These are phyloP conservation scores for Cyprinus carpio DNA, from an alignment of 2,113 vertebrate genomes.

Conservation along the genomic window DNA sequence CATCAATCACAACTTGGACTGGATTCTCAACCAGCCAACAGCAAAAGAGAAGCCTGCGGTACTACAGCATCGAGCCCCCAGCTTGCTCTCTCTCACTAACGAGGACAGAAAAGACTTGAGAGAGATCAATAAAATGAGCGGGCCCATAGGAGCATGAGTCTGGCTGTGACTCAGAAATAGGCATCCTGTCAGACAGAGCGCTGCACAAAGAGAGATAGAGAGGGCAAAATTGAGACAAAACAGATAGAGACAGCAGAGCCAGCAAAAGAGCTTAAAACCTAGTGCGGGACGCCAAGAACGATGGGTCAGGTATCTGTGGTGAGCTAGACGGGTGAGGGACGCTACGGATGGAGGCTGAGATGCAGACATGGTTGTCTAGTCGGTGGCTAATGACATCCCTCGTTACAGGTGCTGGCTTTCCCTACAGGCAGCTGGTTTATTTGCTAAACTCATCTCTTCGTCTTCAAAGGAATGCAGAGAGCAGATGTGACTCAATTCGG, in stretches of 20 bases:
- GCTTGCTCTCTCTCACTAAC: slow-evolving; percentile 38
- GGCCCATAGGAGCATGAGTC: slow-evolving; percentile 46
- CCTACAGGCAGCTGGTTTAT: slow-evolving; percentile 69
- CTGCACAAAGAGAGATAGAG: slow-evolving; percentile 24
- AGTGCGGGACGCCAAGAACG: neutral
- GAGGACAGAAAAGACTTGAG: slow-evolving; percentile 47
- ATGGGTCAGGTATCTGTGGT: slow-evolving; percentile 13
- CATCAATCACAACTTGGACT: slow-evolving; percentile 26
- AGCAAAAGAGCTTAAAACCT: slow-evolving; percentile 20
- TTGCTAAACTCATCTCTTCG: slow-evolving; percentile 67
- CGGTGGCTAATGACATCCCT: slow-evolving; percentile 75
- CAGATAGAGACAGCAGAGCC: slow-evolving; percentile 25
- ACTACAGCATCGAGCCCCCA: slow-evolving; percentile 37
- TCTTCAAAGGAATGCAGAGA: slow-evolving; percentile 70
- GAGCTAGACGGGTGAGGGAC: slow-evolving; percentile 27
- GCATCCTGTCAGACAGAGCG: slow-evolving; percentile 39
- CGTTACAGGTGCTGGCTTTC: slow-evolving; percentile 70
- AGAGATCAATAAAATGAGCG: slow-evolving; percentile 52
- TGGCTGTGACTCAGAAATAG: slow-evolving; percentile 50
- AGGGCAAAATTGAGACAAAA: slow-evolving; percentile 35
- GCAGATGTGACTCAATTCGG: slow-evolving; percentile 74
- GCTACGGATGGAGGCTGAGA: slow-evolving; percentile 13
- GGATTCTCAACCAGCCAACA: slow-evolving; percentile 40
- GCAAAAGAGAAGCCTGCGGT: slow-evolving; percentile 30
- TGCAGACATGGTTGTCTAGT: slow-evolving; percentile 39